Percentiles rank a stretch among this genome's conserved stretches.
Conservation (phyloP, 2,888 invertebrate species). For the Cremastobaeus sp. region DNA sequence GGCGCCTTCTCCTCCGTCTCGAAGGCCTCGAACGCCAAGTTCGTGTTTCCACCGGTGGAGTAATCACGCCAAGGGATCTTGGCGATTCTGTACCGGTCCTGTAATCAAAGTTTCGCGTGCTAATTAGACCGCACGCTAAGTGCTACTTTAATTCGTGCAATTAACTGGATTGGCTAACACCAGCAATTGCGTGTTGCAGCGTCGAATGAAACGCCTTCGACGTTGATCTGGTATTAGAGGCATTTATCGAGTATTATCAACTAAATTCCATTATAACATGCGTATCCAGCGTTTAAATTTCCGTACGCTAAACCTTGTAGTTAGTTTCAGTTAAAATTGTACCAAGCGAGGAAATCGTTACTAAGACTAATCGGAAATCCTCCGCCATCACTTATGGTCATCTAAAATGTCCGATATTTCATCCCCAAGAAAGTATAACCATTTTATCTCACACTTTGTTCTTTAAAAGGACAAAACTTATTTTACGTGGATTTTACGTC, state of each 20-base stretch:
- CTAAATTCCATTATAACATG: slow-evolving; percentile 21
- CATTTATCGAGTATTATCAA: slow-evolving; percentile 23
- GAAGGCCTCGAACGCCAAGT: slow-evolving; percentile 93
- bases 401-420: too few relatives aligned
- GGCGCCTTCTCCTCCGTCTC: slow-evolving; percentile 87
- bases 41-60: slow-evolving; percentile 81
- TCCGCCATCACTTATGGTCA: too few relatives aligned
- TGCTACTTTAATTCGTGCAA: slow-evolving; percentile 45
- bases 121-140: slow-evolving; percentile 45
- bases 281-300: slow-evolving; percentile 25
- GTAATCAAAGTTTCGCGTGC: slow-evolving; percentile 68
- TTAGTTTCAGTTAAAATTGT: slow-evolving; percentile 28
- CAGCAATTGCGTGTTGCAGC: slow-evolving; percentile 43
- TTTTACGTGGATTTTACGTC: too few relatives aligned
- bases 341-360: slow-evolving; percentile 24
- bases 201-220: slow-evolving; percentile 29
- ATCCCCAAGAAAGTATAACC: too few relatives aligned
- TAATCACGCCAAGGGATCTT: slow-evolving; percentile 92
- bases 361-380: too few relatives aligned
- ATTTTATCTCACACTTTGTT: too few relatives aligned
- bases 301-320: slow-evolving; percentile 13
- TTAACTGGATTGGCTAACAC: slow-evolving; percentile 40
- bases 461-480: too few relatives aligned
- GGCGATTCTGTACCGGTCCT: slow-evolving; percentile 91
- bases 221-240: slow-evolving; percentile 30